A percentile compares a stretch with the other conserved stretches of the same genome.
Conservation (phyloP, 1,140 invertebrate species). For the Aphis craccivora region DNA sequence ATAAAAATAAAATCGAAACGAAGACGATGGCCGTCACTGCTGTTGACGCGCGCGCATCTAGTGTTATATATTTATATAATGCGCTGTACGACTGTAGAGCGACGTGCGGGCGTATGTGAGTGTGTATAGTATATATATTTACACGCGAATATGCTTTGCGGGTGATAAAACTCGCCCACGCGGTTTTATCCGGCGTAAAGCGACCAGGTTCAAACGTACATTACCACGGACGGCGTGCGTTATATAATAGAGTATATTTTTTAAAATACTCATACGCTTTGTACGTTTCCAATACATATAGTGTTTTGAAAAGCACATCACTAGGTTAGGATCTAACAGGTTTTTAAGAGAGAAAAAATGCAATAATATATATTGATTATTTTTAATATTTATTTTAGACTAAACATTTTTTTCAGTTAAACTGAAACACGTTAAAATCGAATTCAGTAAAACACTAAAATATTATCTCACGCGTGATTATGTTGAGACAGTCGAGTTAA, state of each 20-base stretch:
- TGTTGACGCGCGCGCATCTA: neutral
- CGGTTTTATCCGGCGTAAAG: neutral
- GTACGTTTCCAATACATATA: neutral
- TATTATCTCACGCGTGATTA: neutral
- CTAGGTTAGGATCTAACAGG: neutral
- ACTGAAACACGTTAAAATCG: neutral
- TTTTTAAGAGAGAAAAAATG: neutral
- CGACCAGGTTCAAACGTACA: neutral
- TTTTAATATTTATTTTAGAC: neutral
- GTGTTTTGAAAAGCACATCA: neutral
- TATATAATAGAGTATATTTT: neutral
- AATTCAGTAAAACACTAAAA: neutral
- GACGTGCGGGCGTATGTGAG: neutral
- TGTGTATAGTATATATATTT: neutral
- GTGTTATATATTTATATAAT: neutral
- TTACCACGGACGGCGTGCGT: neutral
- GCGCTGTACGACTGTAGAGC: neutral
- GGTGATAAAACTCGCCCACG: slow-evolving; percentile 35
- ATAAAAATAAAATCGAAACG: neutral
- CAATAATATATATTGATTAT: neutral
- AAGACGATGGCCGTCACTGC: neutral
- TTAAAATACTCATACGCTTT: neutral
- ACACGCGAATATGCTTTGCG: neutral
- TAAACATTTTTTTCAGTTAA: neutral
- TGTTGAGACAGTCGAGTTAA: neutral